Percentiles rank a stretch among this genome's conserved stretches.
Conservation (phyloP, 2,113 vertebrate species). For the Ginglymostoma cirratum region DNA sequence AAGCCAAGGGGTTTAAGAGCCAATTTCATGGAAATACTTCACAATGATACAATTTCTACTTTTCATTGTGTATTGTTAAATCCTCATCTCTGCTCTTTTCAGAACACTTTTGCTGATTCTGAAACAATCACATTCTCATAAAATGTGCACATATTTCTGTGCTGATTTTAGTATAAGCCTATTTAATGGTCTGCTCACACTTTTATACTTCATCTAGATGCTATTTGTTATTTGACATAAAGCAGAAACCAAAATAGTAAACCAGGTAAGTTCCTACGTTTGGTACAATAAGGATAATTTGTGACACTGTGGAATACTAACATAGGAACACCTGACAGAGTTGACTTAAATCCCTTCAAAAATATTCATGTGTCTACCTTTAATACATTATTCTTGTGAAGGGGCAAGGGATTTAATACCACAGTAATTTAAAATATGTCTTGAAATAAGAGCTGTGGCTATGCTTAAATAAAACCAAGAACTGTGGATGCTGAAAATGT, state of each 20-base stretch:
- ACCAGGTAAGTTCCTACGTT: background rate
- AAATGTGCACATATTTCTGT: background rate
- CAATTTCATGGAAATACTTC: background rate
- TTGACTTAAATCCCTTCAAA: background rate
- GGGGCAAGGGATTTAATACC: no score
- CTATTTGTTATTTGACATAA: background rate
- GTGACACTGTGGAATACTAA: background rate
- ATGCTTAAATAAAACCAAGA: no score
- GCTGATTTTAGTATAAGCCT: background rate
- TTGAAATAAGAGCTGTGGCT: no score
- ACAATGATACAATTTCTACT: background rate
- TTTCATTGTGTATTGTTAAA: background rate
- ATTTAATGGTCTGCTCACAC: background rate
- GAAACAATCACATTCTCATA: background rate
- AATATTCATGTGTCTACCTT: background rate
- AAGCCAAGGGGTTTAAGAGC: background rate
- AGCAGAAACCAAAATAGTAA: background rate
- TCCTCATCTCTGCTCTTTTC: background rate
- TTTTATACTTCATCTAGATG: background rate
- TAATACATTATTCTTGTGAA: background rate
- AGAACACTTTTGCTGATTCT: background rate
- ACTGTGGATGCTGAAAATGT: no score
- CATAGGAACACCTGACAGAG: background rate
- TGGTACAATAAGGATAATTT: background rate
- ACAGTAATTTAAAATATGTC: no score